Percentiles rank a stretch among this genome's conserved stretches.
Evolutionary conservation across 2,113 vertebrate species (phyloP).

Genomic region (Nyctibius bracteatus): DNA sequence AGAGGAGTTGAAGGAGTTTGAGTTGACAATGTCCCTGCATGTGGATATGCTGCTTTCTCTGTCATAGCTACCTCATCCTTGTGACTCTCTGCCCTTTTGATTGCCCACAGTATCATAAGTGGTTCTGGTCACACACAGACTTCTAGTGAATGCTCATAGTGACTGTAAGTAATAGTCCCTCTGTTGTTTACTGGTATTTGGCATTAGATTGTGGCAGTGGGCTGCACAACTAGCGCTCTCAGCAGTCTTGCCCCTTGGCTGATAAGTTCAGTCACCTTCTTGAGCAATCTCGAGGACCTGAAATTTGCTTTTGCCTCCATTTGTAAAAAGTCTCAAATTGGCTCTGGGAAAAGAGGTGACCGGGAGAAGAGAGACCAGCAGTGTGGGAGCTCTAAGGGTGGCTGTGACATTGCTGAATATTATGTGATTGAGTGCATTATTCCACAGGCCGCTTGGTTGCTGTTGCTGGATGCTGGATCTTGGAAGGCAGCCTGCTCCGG

Average conservation of each 20-base stretch:
- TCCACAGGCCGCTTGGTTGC: not conserved
- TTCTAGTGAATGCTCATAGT: not conserved
- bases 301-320: not conserved
- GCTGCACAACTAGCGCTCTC: not conserved
- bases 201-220: not conserved
- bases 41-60: not conserved
- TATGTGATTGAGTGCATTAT: not conserved
- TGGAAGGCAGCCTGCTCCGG: not conserved
- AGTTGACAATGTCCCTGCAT: not conserved
- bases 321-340: fast-evolving
- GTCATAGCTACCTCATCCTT: not conserved
- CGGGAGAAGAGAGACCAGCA: not conserved
- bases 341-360: not conserved
- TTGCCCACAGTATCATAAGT: not conserved
- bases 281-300: not conserved
- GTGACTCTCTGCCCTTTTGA: not conserved
- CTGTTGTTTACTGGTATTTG: not conserved
- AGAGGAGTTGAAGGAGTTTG: not conserved
- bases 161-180: not conserved
- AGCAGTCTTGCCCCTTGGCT: not conserved
- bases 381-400: fast-evolving
- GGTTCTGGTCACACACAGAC: not conserved
- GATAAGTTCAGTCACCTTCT: not conserved
- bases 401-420: not conserved
- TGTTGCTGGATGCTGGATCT: not conserved